Percentiles rank a stretch among this genome's conserved stretches.
Evolutionary conservation across 2,113 vertebrate species (phyloP).

Genomic region (Prunella fulvescens): DNA sequence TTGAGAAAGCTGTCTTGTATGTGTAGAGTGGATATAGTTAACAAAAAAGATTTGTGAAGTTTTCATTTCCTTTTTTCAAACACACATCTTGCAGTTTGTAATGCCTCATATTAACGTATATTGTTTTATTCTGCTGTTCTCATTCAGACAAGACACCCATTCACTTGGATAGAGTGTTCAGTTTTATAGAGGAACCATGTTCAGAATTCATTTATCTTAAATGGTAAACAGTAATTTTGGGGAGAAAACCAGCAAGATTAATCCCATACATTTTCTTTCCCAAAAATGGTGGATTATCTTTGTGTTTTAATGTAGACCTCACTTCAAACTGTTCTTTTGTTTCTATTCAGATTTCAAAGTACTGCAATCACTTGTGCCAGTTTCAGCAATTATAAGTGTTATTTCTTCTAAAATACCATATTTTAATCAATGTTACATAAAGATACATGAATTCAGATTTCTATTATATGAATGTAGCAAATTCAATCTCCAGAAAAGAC

Average conservation of each 20-base stretch:
- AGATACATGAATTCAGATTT: not conserved
- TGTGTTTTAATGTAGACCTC: not conserved
- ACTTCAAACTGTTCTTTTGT: not conserved
- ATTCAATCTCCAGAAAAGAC: conserved; percentile 71
- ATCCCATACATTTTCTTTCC: not conserved
- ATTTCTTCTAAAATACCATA: conserved; percentile 6
- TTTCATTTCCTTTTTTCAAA: not conserved
- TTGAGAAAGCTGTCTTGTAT: not conserved
- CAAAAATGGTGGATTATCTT: not conserved
- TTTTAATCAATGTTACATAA: conserved; percentile 18
- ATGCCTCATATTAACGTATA: accelerated
- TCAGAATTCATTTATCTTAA: not conserved
- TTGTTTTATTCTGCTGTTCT: not conserved
- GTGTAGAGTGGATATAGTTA: not conserved
- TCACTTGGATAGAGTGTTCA: not conserved
- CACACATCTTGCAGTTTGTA: not conserved
- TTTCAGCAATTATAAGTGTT: not conserved
- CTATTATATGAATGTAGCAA: not conserved
- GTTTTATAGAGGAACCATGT: not conserved
- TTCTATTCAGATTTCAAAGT: not conserved
- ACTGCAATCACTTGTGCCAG: not conserved
- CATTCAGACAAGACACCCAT: not conserved
- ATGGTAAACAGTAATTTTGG: not conserved
- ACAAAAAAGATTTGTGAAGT: not conserved
- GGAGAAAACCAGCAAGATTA: not conserved